Base-by-base conservation (phyloP, 2,797 vertebrate species). In the Anas georgica region DNA sequence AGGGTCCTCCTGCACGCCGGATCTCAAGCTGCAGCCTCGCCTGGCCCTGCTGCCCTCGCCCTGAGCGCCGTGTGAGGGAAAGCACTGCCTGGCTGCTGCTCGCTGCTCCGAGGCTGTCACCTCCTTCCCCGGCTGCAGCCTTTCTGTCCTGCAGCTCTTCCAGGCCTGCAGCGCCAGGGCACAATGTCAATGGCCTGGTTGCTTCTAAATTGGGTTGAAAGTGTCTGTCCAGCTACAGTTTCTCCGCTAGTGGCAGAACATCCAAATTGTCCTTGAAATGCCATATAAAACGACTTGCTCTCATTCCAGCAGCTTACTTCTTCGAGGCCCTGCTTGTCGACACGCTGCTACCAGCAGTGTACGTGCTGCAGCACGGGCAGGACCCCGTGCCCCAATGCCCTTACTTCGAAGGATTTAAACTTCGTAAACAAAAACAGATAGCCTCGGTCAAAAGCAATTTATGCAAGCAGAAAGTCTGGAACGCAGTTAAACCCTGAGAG, bases 401-500 rank as follows among this genome's bases (percentile, higher is more conserved):
- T 66, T 12, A 88, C 91, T 96, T 96, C 94, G 90, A 95, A 94
- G 94, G 41, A 28, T 86, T 93, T 70, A 31, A 80, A 43, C 48
- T 76, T 79, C 79, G 54, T 83, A 95, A 95, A 91, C 83, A 91
- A 73, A 86, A n/a, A 90, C 39, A 82, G 25, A 48, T 3, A 82
- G 48, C 75, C 67, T 77, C 67, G 70, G 33, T 25, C 33, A 67
- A 70, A 96, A 96, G 90, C 87, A 55, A 84, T 84, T 93, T 83
- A 86, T 94, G 80, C 95, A 94, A 96, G 75, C 90, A 91, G 33
- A 72, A 80, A 58, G 70, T 77, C 94, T 91, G 91, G 94, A 92
- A 84, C 83, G 88, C 92, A 96, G 86, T 91, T 90, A 93, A 90
- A 93, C 79, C 90, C 82, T 39, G 54, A 95, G 94, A 96, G 94